Conservation (phyloP, 2,113 vertebrate species). For the Sapayoa aenigma region DNA sequence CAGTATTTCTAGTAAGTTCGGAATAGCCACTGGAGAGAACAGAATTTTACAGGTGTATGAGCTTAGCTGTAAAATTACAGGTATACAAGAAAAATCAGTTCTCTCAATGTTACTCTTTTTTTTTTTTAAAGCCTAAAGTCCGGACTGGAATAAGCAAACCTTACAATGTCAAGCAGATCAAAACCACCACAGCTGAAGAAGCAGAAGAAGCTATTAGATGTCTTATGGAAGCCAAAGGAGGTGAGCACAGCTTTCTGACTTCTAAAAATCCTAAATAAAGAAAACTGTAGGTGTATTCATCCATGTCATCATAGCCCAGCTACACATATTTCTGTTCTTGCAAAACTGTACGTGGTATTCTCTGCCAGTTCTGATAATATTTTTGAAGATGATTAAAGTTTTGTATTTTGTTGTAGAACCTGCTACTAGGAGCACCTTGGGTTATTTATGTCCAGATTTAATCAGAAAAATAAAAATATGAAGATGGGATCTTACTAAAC, state of each 20-base stretch:
- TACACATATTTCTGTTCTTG: neutral
- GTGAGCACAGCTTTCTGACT: slow-evolving; percentile 44
- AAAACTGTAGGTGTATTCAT: neutral
- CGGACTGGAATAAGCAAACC: slow-evolving; percentile 82
- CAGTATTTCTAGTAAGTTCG: neutral
- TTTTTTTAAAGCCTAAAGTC: slow-evolving; percentile 72
- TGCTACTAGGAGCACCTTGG: neutral
- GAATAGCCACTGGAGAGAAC: neutral
- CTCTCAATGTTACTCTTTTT: neutral
- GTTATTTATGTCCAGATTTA: neutral
- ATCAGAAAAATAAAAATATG: neutral
- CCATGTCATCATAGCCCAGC: neutral
- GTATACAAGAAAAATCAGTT: neutral
- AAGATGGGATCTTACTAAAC: neutral
- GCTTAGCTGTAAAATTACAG: neutral
- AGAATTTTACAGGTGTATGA: neutral
- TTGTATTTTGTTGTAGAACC: neutral
- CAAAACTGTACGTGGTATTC: neutral
- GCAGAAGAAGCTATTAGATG: slow-evolving; percentile 79
- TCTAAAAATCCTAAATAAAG: neutral
- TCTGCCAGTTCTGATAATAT: neutral
- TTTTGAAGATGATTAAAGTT: neutral
- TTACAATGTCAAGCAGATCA: slow-evolving; percentile 82
- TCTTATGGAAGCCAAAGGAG: slow-evolving; percentile 76
- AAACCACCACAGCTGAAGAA: slow-evolving; percentile 78